These are phyloP conservation scores for Alfaro cultratus DNA, from an alignment of 2,797 vertebrate genomes.

Conservation along the genomic window DNA sequence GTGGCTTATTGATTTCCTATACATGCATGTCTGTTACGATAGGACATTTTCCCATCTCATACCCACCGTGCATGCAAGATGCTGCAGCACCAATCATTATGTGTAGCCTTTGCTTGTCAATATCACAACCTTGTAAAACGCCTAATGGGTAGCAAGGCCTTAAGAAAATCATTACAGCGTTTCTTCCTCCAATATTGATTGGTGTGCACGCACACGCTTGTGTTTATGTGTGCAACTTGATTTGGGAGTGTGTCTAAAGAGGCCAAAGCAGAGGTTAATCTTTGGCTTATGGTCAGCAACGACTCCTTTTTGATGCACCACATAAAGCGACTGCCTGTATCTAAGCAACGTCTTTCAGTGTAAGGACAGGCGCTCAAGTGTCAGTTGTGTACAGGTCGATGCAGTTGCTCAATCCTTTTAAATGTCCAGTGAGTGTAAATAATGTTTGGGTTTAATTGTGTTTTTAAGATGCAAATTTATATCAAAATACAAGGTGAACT, in stretches of 20 bases:
- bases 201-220: constrained; percentile 21
- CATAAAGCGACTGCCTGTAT: constrained; percentile 31
- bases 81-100: constrained; percentile 63
- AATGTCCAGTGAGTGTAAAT: not conserved
- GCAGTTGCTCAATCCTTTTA: constrained; percentile 7
- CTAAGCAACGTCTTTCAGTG: constrained; percentile 55
- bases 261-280: constrained; percentile 56
- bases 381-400: constrained; percentile 4
- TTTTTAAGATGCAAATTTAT: not conserved
- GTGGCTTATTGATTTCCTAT: constrained; percentile 71
- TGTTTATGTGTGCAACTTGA: constrained; percentile 29
- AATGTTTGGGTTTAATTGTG: not conserved
- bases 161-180: constrained; percentile 76
- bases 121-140: constrained; percentile 71
- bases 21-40: constrained; percentile 38
- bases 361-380: constrained; percentile 21
- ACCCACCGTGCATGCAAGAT: constrained; percentile 65
- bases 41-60: constrained; percentile 64
- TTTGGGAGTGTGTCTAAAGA: constrained; percentile 27
- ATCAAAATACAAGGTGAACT: not conserved
- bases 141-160: constrained; percentile 71
- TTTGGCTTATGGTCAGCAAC: constrained; percentile 49
- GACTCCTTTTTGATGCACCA: constrained; percentile 25
- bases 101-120: constrained; percentile 69
- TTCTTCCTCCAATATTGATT: constrained; percentile 70